These are phyloP conservation scores for Drosophila cardini DNA, from an alignment of 1,140 invertebrate genomes.

Conservation along the genomic window DNA sequence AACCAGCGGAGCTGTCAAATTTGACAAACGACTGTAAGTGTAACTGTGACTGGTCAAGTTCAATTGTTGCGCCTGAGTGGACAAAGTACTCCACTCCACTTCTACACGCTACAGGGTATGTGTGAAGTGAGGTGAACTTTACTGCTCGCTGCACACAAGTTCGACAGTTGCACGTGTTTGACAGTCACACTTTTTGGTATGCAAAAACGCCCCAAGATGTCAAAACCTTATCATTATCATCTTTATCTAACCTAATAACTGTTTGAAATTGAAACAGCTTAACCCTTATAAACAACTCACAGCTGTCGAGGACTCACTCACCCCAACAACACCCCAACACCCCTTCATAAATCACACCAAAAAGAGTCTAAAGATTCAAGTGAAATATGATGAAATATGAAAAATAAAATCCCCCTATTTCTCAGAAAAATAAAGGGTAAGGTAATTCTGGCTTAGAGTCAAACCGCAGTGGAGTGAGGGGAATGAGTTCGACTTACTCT, in stretches of 20 bases:
- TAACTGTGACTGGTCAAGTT: constrained; percentile 40
- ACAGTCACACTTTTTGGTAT: constrained; percentile 24
- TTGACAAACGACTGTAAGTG: constrained; percentile 63
- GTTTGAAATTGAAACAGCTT: constrained; percentile 80
- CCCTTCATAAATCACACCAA: constrained; percentile 71
- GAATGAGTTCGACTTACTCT: constrained; percentile 26
- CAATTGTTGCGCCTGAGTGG: constrained; percentile 61
- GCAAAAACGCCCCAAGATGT: constrained; percentile 57
- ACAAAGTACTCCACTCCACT: constrained; percentile 22
- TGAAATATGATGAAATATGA: constrained; percentile 78
- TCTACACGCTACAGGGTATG: not conserved
- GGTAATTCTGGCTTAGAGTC: constrained; percentile 55
- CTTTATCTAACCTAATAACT: constrained; percentile 75
- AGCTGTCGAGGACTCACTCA: constrained; percentile 49
- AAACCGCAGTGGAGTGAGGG: constrained; percentile 54
- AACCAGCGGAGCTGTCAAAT: constrained; percentile 57
- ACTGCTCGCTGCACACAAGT: constrained; percentile 64
- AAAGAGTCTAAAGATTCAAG: constrained; percentile 54
- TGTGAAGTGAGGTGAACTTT: constrained; percentile 27
- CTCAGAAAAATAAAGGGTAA: constrained; percentile 26
- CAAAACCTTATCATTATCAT: constrained; percentile 79
- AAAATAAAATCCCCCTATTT: constrained; percentile 30
- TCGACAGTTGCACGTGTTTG: constrained; percentile 63
- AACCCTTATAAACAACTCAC: constrained; percentile 74
- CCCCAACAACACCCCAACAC: constrained; percentile 39